Conservation (phyloP, 2,888 invertebrate species). For the Poecilus cupreus region DNA sequence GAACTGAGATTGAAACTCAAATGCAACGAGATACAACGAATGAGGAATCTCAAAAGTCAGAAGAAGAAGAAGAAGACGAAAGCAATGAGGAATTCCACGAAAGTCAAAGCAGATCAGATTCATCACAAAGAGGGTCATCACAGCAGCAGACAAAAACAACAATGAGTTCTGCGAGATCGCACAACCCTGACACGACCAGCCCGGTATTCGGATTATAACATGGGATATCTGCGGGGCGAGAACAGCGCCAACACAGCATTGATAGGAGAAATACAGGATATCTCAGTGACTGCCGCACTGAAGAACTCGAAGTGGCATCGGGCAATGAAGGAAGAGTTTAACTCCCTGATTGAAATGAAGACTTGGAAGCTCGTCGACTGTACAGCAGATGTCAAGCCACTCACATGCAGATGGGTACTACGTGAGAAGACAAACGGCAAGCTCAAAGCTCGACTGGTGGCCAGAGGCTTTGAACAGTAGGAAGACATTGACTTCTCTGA, state of each 20-base stretch:
- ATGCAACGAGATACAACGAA: background rate
- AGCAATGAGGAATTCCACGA: slow-evolving; percentile 3
- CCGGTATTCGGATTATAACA: background rate
- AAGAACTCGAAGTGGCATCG: slow-evolving; percentile 8
- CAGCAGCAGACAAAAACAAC: slow-evolving; percentile 38
- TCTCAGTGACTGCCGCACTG: background rate
- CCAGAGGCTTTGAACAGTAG: slow-evolving; percentile 61
- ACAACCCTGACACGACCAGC: slow-evolving; percentile 28
- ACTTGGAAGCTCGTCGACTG: slow-evolving; percentile 43
- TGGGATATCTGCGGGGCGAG: slow-evolving; percentile 10
- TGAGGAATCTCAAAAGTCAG: slow-evolving; percentile 10
- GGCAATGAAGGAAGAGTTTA: slow-evolving; percentile 33
- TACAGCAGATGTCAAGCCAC: slow-evolving; percentile 57
- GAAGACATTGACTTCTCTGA: slow-evolving; percentile 62
- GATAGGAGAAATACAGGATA: slow-evolving; percentile 19
- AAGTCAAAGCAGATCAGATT: slow-evolving; percentile 1
- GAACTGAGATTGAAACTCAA: slow-evolving; percentile 33
- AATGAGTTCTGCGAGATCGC: slow-evolving; percentile 5
- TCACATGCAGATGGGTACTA: slow-evolving; percentile 62
- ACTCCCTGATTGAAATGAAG: slow-evolving; percentile 55
- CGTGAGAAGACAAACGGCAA: slow-evolving; percentile 30
- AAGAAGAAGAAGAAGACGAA: slow-evolving; percentile 31
- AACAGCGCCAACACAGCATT: slow-evolving; percentile 1
- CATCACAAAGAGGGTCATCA: background rate
- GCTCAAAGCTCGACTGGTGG: slow-evolving; percentile 57